A percentile compares a stretch with the other conserved stretches of the same genome.
phyloP scores from a whole-genome alignment of 2,797 vertebrate species.

The Eulemur rubriventer region DNA sequence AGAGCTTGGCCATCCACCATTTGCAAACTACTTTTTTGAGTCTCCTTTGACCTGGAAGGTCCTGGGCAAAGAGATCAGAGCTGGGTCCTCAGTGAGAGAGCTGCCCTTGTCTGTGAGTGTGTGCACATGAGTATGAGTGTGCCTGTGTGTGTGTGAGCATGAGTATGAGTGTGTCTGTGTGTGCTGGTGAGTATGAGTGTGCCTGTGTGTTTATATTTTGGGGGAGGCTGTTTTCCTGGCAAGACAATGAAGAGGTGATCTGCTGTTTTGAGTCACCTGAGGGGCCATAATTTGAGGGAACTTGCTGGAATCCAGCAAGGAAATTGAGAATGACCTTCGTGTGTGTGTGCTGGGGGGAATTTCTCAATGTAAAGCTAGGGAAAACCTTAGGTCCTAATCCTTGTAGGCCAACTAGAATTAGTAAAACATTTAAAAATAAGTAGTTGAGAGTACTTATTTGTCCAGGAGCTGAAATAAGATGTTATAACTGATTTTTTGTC shows the following conservation, averaged over 20 bases:
- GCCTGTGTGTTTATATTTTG: background rate
- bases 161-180: too few relatives aligned
- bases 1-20: background rate
- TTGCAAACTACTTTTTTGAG: background rate
- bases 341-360: too few relatives aligned
- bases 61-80: background rate
- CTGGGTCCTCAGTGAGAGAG: background rate
- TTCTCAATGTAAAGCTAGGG: background rate
- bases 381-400: background rate
- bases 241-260: background rate
- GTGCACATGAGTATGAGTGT: too few relatives aligned
- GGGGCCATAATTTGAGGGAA: background rate
- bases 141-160: too few relatives aligned
- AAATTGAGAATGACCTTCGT: background rate
- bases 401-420: background rate
- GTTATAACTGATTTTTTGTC: background rate
- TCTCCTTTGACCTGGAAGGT: slow-evolving; percentile 5
- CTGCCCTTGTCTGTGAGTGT: background rate
- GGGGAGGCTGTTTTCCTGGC: background rate
- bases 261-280: background rate
- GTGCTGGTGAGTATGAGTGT: too few relatives aligned
- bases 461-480: background rate
- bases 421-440: background rate
- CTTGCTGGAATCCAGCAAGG: background rate
- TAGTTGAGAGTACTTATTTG: background rate